Evolutionary conservation across 2,888 invertebrate genomes (phyloP).

Genomic region (Synanthedon andrenaeformis): DNA sequence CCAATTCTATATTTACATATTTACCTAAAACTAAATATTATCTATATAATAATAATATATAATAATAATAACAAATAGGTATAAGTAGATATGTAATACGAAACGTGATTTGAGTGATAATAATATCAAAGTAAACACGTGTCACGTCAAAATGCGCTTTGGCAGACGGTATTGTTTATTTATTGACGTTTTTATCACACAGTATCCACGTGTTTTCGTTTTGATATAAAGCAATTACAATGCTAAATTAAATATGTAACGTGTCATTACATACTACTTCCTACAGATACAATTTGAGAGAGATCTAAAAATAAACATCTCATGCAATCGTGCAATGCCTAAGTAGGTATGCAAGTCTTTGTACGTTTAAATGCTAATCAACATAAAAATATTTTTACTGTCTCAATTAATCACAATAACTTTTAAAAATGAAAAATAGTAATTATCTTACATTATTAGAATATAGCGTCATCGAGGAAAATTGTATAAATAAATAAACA

Average conservation of each 20-base stretch:
- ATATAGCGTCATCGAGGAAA: no score
- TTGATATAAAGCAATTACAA: constrained; percentile 7
- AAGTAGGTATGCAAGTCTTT: neutral
- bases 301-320: neutral
- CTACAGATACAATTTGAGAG: neutral
- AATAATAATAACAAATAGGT: neutral
- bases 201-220: constrained; percentile 6
- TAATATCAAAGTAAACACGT: constrained; percentile 4
- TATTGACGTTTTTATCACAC: constrained; percentile 9
- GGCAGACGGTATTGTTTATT: constrained; percentile 35
- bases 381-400: no score
- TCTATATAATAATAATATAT: no score
- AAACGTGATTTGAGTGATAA: constrained; percentile 1
- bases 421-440: no score
- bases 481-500: constrained; percentile 31
- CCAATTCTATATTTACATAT: no score
- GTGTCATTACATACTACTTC: neutral
- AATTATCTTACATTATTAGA: no score
- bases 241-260: neutral
- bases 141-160: constrained; percentile 18
- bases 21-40: no score
- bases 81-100: neutral
- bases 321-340: neutral
- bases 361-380: no score
- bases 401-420: no score